Base-by-base conservation (phyloP, 2,113 vertebrate species). In the Crypturellus undulatus region DNA sequence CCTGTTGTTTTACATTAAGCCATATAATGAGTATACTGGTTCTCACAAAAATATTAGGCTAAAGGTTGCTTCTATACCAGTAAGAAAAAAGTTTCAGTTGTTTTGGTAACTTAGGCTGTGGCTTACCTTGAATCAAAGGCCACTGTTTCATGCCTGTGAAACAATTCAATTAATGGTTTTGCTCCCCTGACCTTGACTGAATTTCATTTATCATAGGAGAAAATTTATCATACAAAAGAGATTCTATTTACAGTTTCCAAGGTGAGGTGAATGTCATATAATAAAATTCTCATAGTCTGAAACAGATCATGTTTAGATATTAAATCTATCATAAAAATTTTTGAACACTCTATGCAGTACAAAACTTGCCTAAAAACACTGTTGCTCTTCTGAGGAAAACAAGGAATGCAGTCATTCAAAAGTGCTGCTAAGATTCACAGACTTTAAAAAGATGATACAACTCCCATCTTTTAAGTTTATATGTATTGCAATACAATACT, bases 401-500 rank as follows among this genome's bases (percentile, higher is more conserved):
- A 72, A 89, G 78, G 73, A 94, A 95, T 81, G 51, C 42, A 79
- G 70, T 45, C 56, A 43, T 85, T 91, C 42, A 89, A 6, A 49
- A 67, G 52, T 8, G 49, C 1, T 9, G 51, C 45, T 49, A 26
- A 73, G 82, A 88, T 49, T 87, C 95, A 84, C 4, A 80, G 7
- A 92, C 45, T 34, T 94, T 71, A 94, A 95, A 96, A 94, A 59
- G 79, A 64, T 90, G 49, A 49, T 51, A 42, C 84, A 68, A 6
- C 1, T 6, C 54, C 47, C 13, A 85, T 4, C 56, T 38, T 38
- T 69, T 54, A 84, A 1, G 3, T 10, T 63, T 67, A 30, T 26
- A 56, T 67, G 26, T 68, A 80, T 0, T 25, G 11, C n/a, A 85
- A 88, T 43, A 60, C 32, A n/a, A 56, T 73, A 65, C 19, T 38